These are phyloP conservation scores for Aleiodes alternator DNA, from an alignment of 2,888 invertebrate species.

Conservation along the genomic window DNA sequence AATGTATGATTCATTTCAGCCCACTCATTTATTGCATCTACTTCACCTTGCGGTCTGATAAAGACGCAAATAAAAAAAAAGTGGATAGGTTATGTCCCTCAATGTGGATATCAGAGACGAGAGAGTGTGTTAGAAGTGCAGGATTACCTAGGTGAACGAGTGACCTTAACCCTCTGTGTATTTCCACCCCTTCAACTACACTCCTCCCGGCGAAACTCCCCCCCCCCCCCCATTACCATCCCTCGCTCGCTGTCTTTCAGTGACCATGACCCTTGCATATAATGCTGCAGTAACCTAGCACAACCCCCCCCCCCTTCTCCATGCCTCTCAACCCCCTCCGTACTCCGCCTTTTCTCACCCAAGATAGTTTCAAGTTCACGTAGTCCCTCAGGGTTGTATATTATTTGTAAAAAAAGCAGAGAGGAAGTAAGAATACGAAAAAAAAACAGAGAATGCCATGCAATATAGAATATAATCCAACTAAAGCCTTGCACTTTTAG, in stretches of 20 bases:
- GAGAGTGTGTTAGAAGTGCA: background rate
- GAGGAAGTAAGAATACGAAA: background rate
- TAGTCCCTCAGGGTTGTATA: constrained; percentile 26
- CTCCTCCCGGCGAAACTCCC: constrained; percentile 18
- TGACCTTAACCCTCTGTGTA: constrained; percentile 39
- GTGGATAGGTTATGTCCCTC: constrained; percentile 14
- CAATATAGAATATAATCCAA: background rate
- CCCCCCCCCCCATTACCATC: constrained; percentile 40
- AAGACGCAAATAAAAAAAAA: background rate
- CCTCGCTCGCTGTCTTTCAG: constrained; percentile 36
- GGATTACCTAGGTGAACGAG: constrained; percentile 19
- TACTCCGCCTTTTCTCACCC: background rate
- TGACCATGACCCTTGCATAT: constrained; percentile 56
- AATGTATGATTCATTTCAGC: background rate
- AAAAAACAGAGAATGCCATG: constrained; percentile 21
- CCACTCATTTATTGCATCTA: background rate
- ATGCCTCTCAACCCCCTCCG: background rate
- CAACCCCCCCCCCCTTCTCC: background rate
- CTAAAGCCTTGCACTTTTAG: too few relatives aligned
- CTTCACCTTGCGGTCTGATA: too few relatives aligned
- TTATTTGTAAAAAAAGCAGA: constrained; percentile 10
- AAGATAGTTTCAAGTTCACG: constrained; percentile 56
- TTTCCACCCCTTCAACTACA: constrained; percentile 1
- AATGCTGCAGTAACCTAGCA: constrained; percentile 47
- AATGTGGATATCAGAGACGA: background rate